These are phyloP conservation scores for Protomyctophum bolini DNA, from an alignment of 2,113 vertebrate genomes.

Conservation along the genomic window DNA sequence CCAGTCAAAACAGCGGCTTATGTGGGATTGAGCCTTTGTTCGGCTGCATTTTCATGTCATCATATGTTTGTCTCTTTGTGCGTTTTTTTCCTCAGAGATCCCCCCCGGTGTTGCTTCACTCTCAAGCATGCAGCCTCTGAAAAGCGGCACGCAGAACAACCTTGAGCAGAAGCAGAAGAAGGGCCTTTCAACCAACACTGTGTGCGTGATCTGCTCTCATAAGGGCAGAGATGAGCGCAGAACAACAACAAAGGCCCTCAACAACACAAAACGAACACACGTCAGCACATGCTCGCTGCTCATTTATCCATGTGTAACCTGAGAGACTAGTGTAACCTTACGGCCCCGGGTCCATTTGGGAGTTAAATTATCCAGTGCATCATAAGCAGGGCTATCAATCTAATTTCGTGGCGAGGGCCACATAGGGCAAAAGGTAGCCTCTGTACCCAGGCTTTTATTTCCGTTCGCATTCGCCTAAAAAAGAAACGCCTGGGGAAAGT, in stretches of 20 bases:
- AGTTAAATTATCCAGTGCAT: too few species aligned
- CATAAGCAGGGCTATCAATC: too few species aligned
- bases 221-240: background rate
- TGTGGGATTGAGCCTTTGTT: background rate
- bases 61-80: constrained; percentile 3
- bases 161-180: background rate
- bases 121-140: constrained; percentile 4
- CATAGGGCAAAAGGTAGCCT: too few species aligned
- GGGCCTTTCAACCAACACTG: background rate
- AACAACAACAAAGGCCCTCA: background rate
- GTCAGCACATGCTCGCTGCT: background rate
- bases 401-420: too few species aligned
- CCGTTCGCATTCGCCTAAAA: too few species aligned
- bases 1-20: constrained; percentile 12
- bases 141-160: constrained; percentile 23
- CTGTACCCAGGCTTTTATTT: too few species aligned
- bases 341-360: too few species aligned
- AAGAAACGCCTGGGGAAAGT: too few species aligned
- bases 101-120: background rate
- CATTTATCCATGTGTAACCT: too few species aligned
- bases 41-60: background rate
- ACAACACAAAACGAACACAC: background rate
- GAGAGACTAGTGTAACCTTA: too few species aligned
- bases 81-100: background rate
- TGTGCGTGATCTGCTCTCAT: constrained; percentile 5